These are phyloP conservation scores for Caenorhabditis imperialis DNA, from an alignment of 2,888 invertebrate species.

Conservation along the genomic window DNA sequence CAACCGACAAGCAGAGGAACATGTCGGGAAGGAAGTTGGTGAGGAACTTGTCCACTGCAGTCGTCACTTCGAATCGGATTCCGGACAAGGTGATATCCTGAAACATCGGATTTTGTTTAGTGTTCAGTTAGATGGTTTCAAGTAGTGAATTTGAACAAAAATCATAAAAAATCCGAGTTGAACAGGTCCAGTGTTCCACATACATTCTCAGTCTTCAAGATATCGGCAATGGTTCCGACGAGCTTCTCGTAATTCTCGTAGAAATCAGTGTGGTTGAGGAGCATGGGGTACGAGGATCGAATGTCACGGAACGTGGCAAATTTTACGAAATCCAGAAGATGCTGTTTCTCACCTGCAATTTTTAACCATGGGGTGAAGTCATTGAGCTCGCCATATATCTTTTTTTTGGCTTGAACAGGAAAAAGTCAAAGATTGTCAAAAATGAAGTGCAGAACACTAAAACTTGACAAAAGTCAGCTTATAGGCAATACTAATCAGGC, in stretches of 20 bases:
- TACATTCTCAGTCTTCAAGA: constrained; percentile 28
- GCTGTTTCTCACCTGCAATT: constrained; percentile 42
- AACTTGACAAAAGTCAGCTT: too few relatives aligned
- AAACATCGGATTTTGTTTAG: neutral
- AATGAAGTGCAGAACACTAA: too few relatives aligned
- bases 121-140: too few relatives aligned
- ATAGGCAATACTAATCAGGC: too few relatives aligned
- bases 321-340: constrained; percentile 24
- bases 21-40: constrained; percentile 18
- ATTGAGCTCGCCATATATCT: too few relatives aligned
- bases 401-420: too few relatives aligned
- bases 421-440: too few relatives aligned
- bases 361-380: too few relatives aligned
- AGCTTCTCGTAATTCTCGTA: constrained; percentile 9
- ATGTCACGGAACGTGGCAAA: constrained; percentile 31
- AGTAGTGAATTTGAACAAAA: neutral
- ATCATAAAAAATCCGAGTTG: neutral
- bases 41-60: constrained; percentile 28
- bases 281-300: constrained; percentile 13
- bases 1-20: constrained; percentile 44
- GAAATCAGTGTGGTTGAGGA: constrained; percentile 32
- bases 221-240: constrained; percentile 11
- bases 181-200: too few relatives aligned
- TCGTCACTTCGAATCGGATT: constrained; percentile 29
- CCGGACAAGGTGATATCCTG: constrained; percentile 31